These are phyloP conservation scores for Cheirogaleus medius DNA, from an alignment of 2,113 vertebrate species.

Conservation along the genomic window DNA sequence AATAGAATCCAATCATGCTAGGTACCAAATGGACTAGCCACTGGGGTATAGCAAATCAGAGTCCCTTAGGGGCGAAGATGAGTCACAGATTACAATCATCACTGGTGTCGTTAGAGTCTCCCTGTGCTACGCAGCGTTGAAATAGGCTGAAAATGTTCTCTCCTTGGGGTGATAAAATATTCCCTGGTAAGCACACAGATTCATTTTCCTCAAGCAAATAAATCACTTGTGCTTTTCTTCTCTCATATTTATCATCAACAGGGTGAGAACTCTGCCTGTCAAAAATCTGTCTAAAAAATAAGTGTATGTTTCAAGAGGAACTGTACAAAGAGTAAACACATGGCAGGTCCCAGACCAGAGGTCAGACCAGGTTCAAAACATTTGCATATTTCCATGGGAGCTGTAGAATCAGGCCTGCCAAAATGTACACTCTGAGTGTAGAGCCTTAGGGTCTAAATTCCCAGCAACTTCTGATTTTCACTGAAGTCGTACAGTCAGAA, in stretches of 20 bases:
- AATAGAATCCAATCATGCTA: slow-evolving; percentile 41
- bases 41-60: slow-evolving; percentile 52
- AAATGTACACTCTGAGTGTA: background rate
- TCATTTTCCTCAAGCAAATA: slow-evolving; percentile 69
- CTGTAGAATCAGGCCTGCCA: background rate
- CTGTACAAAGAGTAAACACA: background rate
- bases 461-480: slow-evolving; percentile 34
- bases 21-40: slow-evolving; percentile 28
- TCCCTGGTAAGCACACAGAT: slow-evolving; percentile 57
- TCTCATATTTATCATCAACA: slow-evolving; percentile 21
- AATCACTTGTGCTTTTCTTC: slow-evolving; percentile 54
- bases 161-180: slow-evolving; percentile 58
- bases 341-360: background rate
- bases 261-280: background rate
- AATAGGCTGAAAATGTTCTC: slow-evolving; percentile 34
- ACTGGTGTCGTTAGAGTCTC: background rate
- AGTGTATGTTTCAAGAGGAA: background rate
- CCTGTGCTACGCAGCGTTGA: background rate
- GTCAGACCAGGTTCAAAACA: background rate
- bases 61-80: background rate
- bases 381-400: background rate
- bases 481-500: background rate
- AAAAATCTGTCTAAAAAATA: slow-evolving; percentile 34
- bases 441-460: slow-evolving; percentile 4
- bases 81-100: slow-evolving; percentile 56